Evolutionary conservation across 2,888 invertebrate genomes (phyloP), one percentile per base, ranked within the genome.

Genomic region (Penaeus monodon): DNA sequence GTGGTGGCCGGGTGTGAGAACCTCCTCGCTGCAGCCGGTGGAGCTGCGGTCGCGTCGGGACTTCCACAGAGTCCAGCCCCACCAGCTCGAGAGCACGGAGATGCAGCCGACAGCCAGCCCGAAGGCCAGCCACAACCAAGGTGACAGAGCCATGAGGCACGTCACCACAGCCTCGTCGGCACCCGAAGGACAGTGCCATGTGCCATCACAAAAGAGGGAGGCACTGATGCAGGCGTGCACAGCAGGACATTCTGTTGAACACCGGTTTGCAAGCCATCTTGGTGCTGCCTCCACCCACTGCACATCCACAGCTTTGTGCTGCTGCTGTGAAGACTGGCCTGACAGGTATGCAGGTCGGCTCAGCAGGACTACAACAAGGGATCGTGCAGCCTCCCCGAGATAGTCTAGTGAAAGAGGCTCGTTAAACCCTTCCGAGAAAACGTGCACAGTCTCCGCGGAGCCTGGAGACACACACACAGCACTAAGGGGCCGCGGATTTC

Each of bases 101-200:
- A 89, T 57, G 38, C 84, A 88, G 24, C 89, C 89, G 27, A 89
- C 83, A 27, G 88, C 81, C 29, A 89, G 81, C 12, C 89, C 89
- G 79, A 89, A 89, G 44, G 88, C 86, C 7, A 89, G 76, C 89
- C 89, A 89, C 22, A 89, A 79, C 89, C 89, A 89, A 29, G 89
- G 89, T n/a, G 89, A 89, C 73, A 89, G 77, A 65, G 89, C 89
- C 89, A 89, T 89, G 7, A 89, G 82, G 66, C 96, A 96, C 91
- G 96, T 96, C 1, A 94, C 94, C 91, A 96, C 96, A 90, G 95
- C 95, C 93, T 96, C 96, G 92, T 96, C 96, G 92, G 94, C 96
- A 2, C 96, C 96, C 7, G 96, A 96, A 20, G 96, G 96, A 91
- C 96, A 96, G 91, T 96, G 96, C 8, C 94, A 93, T 68, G 95